A percentile compares a stretch with the other conserved stretches of the same genome.
Evolutionary conservation across 2,888 invertebrate genomes (phyloP).

Genomic region (Bruchidius siliquastri): DNA sequence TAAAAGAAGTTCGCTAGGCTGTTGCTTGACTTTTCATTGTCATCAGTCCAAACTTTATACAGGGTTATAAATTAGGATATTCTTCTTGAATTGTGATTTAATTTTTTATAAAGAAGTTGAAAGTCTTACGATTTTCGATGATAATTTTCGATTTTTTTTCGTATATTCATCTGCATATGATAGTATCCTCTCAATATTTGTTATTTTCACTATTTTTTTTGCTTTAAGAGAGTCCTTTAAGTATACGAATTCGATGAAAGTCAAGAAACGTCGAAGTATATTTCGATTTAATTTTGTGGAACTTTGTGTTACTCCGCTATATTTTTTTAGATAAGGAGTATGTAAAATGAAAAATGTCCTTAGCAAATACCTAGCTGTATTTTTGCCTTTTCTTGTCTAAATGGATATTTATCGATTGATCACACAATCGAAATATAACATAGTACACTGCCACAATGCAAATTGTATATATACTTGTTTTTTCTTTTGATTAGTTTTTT

Average conservation of each 20-base stretch:
- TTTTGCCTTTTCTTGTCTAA: conserved; percentile 39
- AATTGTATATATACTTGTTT: conserved; percentile 32
- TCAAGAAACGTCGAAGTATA: not conserved
- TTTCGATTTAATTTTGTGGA: not conserved
- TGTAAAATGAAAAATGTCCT: not conserved
- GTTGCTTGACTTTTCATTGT: too few relatives aligned
- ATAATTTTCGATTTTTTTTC: too few relatives aligned
- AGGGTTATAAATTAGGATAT: too few relatives aligned
- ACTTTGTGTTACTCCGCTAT: not conserved
- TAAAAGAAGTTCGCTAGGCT: not conserved
- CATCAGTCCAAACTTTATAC: too few relatives aligned
- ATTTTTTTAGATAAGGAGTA: not conserved
- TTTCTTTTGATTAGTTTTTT: conserved; percentile 38
- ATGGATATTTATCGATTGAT: conserved; percentile 23
- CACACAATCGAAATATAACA: conserved; percentile 28
- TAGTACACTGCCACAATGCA: conserved; percentile 41
- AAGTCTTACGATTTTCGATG: too few relatives aligned
- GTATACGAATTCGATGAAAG: not conserved
- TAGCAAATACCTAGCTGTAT: conserved; percentile 32
- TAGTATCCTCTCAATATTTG: too few relatives aligned
- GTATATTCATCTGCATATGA: too few relatives aligned
- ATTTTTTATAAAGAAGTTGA: too few relatives aligned
- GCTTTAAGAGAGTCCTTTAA: not conserved
- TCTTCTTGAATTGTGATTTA: too few relatives aligned
- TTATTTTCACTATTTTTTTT: too few relatives aligned